Evolutionary conservation across 2,113 vertebrate genomes (phyloP), one percentile per base, ranked within the genome.

Genomic region (Ictalurus punctatus): DNA sequence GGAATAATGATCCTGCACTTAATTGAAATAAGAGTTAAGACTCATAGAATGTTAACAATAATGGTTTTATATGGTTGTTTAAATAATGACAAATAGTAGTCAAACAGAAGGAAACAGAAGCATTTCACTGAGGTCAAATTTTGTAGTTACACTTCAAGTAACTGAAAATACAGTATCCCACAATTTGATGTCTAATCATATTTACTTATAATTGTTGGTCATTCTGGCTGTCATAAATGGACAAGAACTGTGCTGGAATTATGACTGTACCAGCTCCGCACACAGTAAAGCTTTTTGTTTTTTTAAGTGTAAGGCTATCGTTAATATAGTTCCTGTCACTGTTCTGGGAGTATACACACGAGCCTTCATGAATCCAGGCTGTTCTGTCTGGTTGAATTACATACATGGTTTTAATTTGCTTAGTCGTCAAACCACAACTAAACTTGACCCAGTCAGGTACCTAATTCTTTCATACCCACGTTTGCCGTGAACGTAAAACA

Each of bases 21-120:
- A 25, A 67, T 16, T 78, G 25, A 34, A 87, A 67, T 58, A 59
- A 79, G 73, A 84, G 59, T n/a, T 13, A 61, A 48, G 44, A 87
- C 27, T 56, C 67, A 52, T 2, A 40, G 76, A 3, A 78, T 54
- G 86, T 82, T 78, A 86, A 69, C 56, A 65, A 90, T 58, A 67
- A 86, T 58, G 44, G 30, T 89, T 91, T 91, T 88, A 86, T 91
- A 44, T 30, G 65, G 58, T 81, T 52, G 80, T 83, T 91, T 91
- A 91, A 91, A 91, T 91, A 90, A 91, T 88, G 86, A 83, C 71
- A 89, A 89, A 86, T 82, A 91, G 90, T 91, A 91, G 90, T 91
- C 88, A 86, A 89, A 89, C 61, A 79, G 58, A 84, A 89, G 48
- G 84, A 88, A 87, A 90, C 86, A 58, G 44, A 80, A 76, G 80